Conservation (phyloP, 2,113 vertebrate species). For the Ellobius talpinus region DNA sequence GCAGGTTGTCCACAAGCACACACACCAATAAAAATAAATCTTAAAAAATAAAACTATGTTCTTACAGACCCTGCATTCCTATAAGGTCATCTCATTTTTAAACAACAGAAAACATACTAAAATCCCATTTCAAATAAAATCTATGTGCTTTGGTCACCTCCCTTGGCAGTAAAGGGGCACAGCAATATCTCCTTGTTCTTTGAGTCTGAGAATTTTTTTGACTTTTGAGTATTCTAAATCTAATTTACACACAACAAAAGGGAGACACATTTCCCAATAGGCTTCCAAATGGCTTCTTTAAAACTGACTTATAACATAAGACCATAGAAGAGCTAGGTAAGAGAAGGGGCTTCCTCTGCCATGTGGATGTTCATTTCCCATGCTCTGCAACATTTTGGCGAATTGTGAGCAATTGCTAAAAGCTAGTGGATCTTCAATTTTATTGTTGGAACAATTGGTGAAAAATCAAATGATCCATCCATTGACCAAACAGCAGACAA, state of each 20-base stretch:
- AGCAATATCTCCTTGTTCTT: neutral
- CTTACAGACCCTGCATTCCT: slow-evolving; percentile 13
- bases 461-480: neutral
- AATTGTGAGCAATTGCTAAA: too few relatives aligned
- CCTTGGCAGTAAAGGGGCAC: neutral
- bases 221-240: slow-evolving; percentile 22
- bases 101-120: neutral
- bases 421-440: neutral
- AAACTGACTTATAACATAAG: neutral
- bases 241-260: neutral
- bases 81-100: neutral
- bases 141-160: neutral
- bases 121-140: slow-evolving; percentile 31
- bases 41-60: neutral
- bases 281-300: neutral
- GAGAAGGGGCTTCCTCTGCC: neutral
- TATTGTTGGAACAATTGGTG: neutral
- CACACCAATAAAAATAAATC: neutral
- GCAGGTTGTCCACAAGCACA: neutral
- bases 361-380: neutral
- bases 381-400: fast-evolving
- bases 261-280: neutral
- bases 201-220: neutral
- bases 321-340: neutral
- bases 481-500: neutral